Evolutionary conservation across 1,140 invertebrate species (phyloP).

Genomic region (Platyscapa corneri): DNA sequence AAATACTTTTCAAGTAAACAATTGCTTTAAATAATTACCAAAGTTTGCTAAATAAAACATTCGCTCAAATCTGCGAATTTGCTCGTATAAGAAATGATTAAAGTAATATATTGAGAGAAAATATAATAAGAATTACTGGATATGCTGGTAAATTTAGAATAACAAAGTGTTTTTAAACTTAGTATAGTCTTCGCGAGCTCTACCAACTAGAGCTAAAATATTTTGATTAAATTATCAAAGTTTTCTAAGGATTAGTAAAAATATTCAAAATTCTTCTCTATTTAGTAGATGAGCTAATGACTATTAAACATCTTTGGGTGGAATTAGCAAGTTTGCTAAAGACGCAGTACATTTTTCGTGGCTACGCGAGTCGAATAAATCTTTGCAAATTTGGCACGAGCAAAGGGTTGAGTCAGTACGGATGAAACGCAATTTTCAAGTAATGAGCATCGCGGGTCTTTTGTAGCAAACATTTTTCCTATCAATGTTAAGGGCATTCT

Average conservation of each 20-base stretch:
- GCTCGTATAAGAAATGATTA: neutral
- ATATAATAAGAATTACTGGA: neutral
- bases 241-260: neutral
- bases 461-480: too few species aligned
- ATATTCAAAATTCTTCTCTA: neutral
- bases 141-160: neutral
- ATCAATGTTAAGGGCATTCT: neutral
- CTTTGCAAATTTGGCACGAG: neutral
- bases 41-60: neutral
- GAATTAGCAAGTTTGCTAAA: neutral
- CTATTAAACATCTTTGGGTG: neutral
- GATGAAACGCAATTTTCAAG: too few species aligned
- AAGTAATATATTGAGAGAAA: neutral
- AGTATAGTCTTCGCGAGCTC: neutral
- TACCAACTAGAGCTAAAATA: neutral
- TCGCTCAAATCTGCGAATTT: neutral
- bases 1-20: neutral
- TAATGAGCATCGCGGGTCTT: too few species aligned
- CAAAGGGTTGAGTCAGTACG: too few species aligned
- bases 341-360: neutral
- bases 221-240: neutral
- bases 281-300: neutral
- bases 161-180: neutral
- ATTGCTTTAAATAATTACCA: neutral
- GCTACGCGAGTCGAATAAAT: neutral